Percentiles rank a stretch among this genome's conserved stretches.
Conservation (phyloP, 2,888 invertebrate species). For the Coelinius sp. region DNA sequence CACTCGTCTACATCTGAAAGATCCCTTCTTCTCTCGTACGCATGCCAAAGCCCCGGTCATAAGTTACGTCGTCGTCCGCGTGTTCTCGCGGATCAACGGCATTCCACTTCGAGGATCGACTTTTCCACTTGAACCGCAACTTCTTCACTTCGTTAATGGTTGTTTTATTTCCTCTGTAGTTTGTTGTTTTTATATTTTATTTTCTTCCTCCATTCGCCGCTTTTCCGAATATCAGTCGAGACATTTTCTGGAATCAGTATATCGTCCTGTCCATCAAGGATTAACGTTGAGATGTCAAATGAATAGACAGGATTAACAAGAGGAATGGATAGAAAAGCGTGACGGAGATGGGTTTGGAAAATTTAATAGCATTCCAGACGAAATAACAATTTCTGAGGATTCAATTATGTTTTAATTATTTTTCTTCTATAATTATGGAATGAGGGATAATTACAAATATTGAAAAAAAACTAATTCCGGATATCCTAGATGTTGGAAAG, state of each 20-base stretch:
- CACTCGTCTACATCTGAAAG: constrained; percentile 3
- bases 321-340: constrained; percentile 24
- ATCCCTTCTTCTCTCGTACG: constrained; percentile 4
- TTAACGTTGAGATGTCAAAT: constrained; percentile 9
- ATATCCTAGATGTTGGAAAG: no score
- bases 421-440: no score
- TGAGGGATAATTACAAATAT: no score
- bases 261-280: constrained; percentile 36
- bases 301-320: constrained; percentile 14
- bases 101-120: constrained; percentile 36
- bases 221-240: neutral
- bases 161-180: neutral
- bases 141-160: constrained; percentile 25
- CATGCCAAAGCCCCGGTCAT: constrained; percentile 31
- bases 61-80: constrained; percentile 37
- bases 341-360: constrained; percentile 14
- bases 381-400: neutral
- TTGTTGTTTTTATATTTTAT: neutral
- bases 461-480: no score
- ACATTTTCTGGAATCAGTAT: constrained; percentile 28
- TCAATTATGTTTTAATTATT: constrained; percentile 1
- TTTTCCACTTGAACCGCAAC: constrained; percentile 33
- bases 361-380: constrained; percentile 12
- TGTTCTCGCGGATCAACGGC: constrained; percentile 33
- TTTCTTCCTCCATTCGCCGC: neutral